Percentiles rank a stretch among this genome's conserved stretches.
Evolutionary conservation across 2,888 invertebrate genomes (phyloP).

Genomic region (Alloplasta piceator): DNA sequence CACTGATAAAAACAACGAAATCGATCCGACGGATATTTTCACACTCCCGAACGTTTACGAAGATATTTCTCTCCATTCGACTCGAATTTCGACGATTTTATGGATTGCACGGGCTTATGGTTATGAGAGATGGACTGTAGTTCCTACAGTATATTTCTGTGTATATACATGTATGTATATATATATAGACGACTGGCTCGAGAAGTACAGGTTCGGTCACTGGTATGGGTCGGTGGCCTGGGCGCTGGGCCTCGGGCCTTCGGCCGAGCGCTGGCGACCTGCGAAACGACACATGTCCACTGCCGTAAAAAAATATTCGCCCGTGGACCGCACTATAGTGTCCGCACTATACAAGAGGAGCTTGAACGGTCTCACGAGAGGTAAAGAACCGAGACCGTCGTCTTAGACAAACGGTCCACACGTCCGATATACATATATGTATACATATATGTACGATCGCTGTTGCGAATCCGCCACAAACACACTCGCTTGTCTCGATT

Average conservation of each 20-base stretch:
- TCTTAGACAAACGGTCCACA: conserved; percentile 18
- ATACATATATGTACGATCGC: not conserved
- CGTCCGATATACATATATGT: not conserved
- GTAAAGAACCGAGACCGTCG: conserved; percentile 2
- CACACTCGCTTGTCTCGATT: conserved; percentile 28
- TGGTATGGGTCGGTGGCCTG: conserved; percentile 77
- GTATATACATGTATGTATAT: conserved; percentile 21
- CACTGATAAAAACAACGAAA: no score
- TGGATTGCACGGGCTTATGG: conserved; percentile 52
- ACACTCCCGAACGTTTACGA: not conserved
- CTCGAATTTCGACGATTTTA: conserved; percentile 29
- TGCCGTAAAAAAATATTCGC: conserved; percentile 54
- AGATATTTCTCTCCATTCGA: not conserved
- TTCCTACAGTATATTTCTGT: conserved; percentile 22
- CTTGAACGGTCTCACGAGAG: not conserved
- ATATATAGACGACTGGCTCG: conserved; percentile 32
- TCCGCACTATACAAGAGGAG: not conserved
- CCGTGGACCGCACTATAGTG: conserved; percentile 1
- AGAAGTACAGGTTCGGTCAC: conserved; percentile 69
- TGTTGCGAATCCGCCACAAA: not conserved
- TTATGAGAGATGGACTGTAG: conserved; percentile 46
- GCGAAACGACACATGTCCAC: conserved; percentile 72
- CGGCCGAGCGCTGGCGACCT: conserved; percentile 67
- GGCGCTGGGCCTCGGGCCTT: conserved; percentile 71
- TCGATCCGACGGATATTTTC: no score